phyloP scores from a whole-genome alignment of 1,140 invertebrate genomes.

The Brachionus manjavacas region DNA sequence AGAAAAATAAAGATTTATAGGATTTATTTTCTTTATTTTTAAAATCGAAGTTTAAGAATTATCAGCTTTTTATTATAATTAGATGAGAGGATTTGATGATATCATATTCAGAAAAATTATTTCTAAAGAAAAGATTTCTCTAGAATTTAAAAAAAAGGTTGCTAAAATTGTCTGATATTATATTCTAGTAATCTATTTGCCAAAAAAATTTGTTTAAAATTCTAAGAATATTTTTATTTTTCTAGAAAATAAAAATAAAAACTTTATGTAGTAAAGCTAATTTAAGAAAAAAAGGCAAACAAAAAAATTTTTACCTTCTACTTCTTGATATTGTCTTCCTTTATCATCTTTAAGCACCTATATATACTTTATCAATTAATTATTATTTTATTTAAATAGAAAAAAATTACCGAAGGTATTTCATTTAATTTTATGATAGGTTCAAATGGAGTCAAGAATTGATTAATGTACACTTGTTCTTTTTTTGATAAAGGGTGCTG shows the following conservation, averaged over 20 bases:
- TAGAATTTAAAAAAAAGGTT: too few relatives aligned
- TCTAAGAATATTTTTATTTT: not conserved
- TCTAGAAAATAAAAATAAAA: too few relatives aligned
- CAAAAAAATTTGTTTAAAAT: not conserved
- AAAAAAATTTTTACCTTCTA: constrained; percentile 59
- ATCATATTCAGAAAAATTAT: too few relatives aligned
- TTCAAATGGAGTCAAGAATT: constrained; percentile 63
- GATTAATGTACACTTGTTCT: constrained; percentile 67
- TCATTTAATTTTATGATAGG: constrained; percentile 53
- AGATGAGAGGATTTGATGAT: too few relatives aligned
- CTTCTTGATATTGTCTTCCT: constrained; percentile 66
- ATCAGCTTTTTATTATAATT: too few relatives aligned
- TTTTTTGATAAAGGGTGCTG: constrained; percentile 65
- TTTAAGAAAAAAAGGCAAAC: not conserved
- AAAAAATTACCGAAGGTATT: constrained; percentile 33
- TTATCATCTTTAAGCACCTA: constrained; percentile 65
- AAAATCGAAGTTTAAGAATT: too few relatives aligned
- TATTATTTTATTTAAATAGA: constrained; percentile 36
- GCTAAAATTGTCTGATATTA: too few relatives aligned
- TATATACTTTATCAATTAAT: constrained; percentile 42
- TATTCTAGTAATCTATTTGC: too few relatives aligned
- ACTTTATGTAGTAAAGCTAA: not conserved
- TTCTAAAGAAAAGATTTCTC: too few relatives aligned
- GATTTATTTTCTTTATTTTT: too few relatives aligned
- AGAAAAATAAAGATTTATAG: too few relatives aligned